Base-by-base conservation (phyloP, 2,797 vertebrate genomes). In the Leptodactylus fallax region DNA sequence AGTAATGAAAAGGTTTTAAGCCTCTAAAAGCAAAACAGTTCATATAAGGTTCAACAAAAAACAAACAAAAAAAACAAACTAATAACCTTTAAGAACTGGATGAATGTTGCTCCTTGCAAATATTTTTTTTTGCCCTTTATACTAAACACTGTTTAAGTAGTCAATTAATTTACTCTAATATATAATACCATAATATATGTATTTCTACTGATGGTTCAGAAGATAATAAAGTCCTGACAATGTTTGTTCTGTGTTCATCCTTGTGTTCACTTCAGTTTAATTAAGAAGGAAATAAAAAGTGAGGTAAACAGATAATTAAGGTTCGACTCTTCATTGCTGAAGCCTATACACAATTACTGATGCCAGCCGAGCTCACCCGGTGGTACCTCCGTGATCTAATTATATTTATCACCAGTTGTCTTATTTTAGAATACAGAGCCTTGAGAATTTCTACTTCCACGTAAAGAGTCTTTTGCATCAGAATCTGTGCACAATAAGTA, bases 261-360 rank as follows among this genome's bases (percentile, higher is more conserved):
- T 45, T 82, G 49, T 82, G 87, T 89, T 89, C 86, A 65, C 79
- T 85, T 85, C 71, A 82, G 71, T 89, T 86, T 89, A 89, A 89
- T 89, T 89, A 89, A 89, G 84, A 89, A 85, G 87, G 87, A 89
- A 86, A 85, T 88, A 84, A 86, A 89, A 86, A 86, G 87, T 86
- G 71, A 86, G 79, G 87, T 89, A 89, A 88, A 86, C 85, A 82
- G 87, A 89, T 89, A 89, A 89, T 86, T 89, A 89, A 89, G 87
- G 84, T 86, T 82, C 69, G 51, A 77, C 83, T 88, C 78, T 86
- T 82, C 83, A 89, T 89, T 89, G 56, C 84, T 67, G 83, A 89
- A 76, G 83, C 80, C 76, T 76, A 45, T 45, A 82, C 53, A 86
- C 87, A 89, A 89, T 89, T 89, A 89, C 83, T 71, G 69, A 82